These are phyloP conservation scores for Colletes gigas DNA, from an alignment of 1,140 invertebrate species.

Conservation along the genomic window DNA sequence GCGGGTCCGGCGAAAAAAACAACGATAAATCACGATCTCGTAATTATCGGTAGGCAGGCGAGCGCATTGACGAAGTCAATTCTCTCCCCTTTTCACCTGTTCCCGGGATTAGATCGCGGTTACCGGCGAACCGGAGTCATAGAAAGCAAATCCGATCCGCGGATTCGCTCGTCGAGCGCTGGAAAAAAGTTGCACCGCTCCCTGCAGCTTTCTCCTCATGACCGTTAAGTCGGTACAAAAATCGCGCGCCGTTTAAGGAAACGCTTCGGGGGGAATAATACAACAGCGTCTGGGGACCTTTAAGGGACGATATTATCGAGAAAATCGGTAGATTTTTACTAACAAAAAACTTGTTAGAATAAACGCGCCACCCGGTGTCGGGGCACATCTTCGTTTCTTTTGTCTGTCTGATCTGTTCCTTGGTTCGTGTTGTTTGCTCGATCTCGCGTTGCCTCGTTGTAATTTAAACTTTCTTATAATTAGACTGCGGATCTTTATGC, in stretches of 20 bases:
- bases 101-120: not conserved
- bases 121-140: not conserved
- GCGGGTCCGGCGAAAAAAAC: not conserved
- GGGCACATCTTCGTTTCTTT: too few relatives aligned
- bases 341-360: too few relatives aligned
- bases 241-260: conserved; percentile 26
- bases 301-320: too few relatives aligned
- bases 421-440: too few relatives aligned
- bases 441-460: too few relatives aligned
- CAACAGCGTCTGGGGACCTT: not conserved
- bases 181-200: conserved; percentile 20
- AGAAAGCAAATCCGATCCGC: conserved; percentile 8
- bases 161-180: not conserved
- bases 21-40: conserved; percentile 16
- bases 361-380: too few relatives aligned
- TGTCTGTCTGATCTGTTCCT: too few relatives aligned
- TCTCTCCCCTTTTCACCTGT: too few relatives aligned
- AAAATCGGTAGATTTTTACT: too few relatives aligned
- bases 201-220: conserved; percentile 31
- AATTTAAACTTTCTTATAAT: too few relatives aligned
- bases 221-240: conserved; percentile 13
- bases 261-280: conserved; percentile 1
- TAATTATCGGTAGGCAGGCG: not conserved
- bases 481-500: too few relatives aligned
- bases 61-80: conserved; percentile 6